phyloP scores from a whole-genome alignment of 2,113 vertebrate species.

The Pteropus alecto region DNA sequence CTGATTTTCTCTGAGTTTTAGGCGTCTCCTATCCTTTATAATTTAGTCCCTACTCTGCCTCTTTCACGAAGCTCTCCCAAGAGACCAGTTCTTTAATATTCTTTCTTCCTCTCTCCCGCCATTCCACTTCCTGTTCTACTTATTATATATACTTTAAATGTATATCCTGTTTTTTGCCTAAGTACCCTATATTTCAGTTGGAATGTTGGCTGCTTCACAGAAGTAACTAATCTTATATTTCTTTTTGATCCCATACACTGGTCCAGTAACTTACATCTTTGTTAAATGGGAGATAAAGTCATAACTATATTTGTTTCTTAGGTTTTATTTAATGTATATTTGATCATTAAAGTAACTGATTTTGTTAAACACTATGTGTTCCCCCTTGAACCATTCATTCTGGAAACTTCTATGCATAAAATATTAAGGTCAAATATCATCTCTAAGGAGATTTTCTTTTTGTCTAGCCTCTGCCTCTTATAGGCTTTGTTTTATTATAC shows the following conservation, averaged over 20 bases:
- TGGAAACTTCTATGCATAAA: background rate
- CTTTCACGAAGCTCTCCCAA: background rate
- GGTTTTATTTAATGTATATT: background rate
- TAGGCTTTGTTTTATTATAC: background rate
- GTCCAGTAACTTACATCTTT: background rate
- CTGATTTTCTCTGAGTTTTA: background rate
- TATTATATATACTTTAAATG: background rate
- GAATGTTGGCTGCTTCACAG: background rate
- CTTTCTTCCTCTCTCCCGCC: background rate
- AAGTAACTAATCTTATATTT: background rate
- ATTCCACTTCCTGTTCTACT: background rate
- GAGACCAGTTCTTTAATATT: background rate
- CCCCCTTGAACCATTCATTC: background rate
- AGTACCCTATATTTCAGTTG: background rate
- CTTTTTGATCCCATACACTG: background rate
- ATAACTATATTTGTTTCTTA: background rate
- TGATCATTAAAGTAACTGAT: background rate
- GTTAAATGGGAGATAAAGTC: background rate
- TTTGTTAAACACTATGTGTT: background rate
- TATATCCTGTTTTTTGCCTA: background rate
- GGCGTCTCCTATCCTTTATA: background rate
- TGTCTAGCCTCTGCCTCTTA: background rate
- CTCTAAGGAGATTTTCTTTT: background rate
- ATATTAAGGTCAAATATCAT: background rate
- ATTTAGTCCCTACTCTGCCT: background rate